Evolutionary conservation across 2,888 invertebrate genomes (phyloP).

Genomic region (Tetragonula carbonaria): DNA sequence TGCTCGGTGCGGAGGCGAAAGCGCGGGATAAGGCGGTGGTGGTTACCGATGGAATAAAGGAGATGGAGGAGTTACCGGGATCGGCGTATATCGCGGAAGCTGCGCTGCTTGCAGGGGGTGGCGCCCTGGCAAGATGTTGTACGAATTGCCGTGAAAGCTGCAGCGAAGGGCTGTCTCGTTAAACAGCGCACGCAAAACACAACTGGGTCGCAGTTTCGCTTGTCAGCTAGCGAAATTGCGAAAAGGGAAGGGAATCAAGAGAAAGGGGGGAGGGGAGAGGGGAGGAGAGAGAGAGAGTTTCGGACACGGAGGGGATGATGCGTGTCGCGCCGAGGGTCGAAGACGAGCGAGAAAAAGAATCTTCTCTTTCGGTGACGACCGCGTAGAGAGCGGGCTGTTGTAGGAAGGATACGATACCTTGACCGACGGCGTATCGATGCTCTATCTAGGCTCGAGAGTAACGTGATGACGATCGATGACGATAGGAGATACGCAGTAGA

Average conservation of each 20-base stretch:
- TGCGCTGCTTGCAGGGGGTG: conserved; percentile 47
- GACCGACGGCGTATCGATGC: conserved; percentile 9
- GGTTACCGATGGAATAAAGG: conserved; percentile 61
- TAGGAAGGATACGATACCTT: conserved; percentile 51
- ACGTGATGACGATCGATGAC: conserved; percentile 31
- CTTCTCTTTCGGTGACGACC: not conserved
- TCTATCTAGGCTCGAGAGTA: not conserved
- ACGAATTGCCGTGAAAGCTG: conserved; percentile 28
- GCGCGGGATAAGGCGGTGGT: conserved; percentile 66
- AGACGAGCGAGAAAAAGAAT: not conserved
- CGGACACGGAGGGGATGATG: conserved; percentile 44
- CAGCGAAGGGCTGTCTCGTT: conserved; percentile 46
- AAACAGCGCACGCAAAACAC: conserved; percentile 73
- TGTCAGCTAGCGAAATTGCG: not conserved
- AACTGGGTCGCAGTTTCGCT: conserved; percentile 74
- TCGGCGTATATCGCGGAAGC: conserved; percentile 51
- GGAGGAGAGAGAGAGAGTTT: not conserved
- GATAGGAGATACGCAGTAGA: not conserved
- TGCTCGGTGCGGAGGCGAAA: conserved; percentile 67
- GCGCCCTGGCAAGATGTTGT: conserved; percentile 19
- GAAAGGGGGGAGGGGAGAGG: not conserved
- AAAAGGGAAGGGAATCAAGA: not conserved
- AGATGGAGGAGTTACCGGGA: conserved; percentile 26
- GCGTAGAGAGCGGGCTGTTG: not conserved
- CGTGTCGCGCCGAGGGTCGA: conserved; percentile 16